Evolutionary conservation across 2,888 invertebrate genomes (phyloP), one percentile per base, ranked within the genome.

Genomic region (Cryptus viduatorius): DNA sequence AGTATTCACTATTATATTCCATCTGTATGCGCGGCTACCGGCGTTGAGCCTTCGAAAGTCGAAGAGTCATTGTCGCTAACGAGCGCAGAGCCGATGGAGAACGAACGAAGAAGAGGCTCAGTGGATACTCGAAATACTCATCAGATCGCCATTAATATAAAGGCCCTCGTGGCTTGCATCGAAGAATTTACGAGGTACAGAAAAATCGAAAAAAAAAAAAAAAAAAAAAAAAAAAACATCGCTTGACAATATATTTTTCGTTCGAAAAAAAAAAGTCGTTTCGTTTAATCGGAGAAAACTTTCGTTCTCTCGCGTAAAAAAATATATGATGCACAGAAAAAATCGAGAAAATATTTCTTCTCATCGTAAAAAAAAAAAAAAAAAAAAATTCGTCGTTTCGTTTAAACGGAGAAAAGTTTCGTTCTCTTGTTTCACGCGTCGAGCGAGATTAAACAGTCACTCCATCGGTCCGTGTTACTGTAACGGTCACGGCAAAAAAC

Each of bases 51-150:
- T 65, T 72, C n/a, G 56, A 89, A 89, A 91, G 82, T 90, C 81
- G 87, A 87, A 88, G 87, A 92, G 91, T 92, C 92, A 92, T 92
- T 89, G 90, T 89, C 82, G 87, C 90, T 92, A 92, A 92, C 92
- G 90, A 92, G 91, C 86, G 84, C 37, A 12, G 19, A 24, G 79
- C 84, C 88, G 86, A 86, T 82, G 88, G 87, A 53, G 71, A 84
- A 79, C 69, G 59, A 71, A 73, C 69, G 59, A 71, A 73, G 69
- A 69, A 84, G 19, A 79, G 71, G 19, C 46, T 37, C 29, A 19
- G 56, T 42, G 71, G 77, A 81, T 69, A 78, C 81, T 81, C 78
- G 73, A 78, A 73, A 78, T 78, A 29, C 56, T 81, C 81, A 78
- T 75, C 81, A 42, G 42, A 73, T 59, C 65, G 61, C 61, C 68